Conservation (phyloP, 2,113 vertebrate species). For the Toxotes chatareus region DNA sequence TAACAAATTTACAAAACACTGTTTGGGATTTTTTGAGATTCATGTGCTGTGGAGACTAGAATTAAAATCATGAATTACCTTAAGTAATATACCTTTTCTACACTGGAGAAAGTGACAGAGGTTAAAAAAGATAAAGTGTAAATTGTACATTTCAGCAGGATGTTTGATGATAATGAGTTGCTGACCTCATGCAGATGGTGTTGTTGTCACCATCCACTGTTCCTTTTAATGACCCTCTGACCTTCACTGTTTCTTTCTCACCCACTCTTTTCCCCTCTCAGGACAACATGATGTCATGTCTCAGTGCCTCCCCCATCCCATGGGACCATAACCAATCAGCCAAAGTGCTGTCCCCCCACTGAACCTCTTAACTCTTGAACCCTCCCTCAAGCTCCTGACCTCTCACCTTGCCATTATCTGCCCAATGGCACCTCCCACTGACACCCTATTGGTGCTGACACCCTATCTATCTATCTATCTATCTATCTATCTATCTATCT, state of each 20-base stretch:
- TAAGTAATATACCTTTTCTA: neutral
- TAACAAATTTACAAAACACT: too few species aligned
- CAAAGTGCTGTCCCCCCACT: conserved; percentile 74
- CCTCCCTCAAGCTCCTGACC: conserved; percentile 56
- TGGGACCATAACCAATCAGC: conserved; percentile 70
- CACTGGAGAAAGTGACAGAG: neutral
- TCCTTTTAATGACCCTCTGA: conserved; percentile 48
- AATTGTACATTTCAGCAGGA: neutral
- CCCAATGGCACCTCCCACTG: conserved; percentile 42
- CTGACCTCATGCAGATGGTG: conserved; percentile 44
- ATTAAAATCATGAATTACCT: neutral
- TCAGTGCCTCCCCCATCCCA: conserved; percentile 54
- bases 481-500: too few species aligned
- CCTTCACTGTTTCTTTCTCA: conserved; percentile 32
- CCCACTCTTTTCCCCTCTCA: neutral
- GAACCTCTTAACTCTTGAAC: conserved; percentile 71
- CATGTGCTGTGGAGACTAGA: neutral
- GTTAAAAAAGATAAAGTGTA: neutral
- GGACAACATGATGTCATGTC: conserved; percentile 77
- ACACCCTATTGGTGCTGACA: neutral
- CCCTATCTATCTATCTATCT: too few species aligned
- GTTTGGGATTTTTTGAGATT: too few species aligned
- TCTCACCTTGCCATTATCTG: conserved; percentile 62
- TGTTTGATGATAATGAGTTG: conserved; percentile 10
- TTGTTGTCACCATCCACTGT: conserved; percentile 6